Percentiles rank a stretch among this genome's conserved stretches.
phyloP scores from a whole-genome alignment of 2,113 vertebrate species.

The Hemicordylus capensis region DNA sequence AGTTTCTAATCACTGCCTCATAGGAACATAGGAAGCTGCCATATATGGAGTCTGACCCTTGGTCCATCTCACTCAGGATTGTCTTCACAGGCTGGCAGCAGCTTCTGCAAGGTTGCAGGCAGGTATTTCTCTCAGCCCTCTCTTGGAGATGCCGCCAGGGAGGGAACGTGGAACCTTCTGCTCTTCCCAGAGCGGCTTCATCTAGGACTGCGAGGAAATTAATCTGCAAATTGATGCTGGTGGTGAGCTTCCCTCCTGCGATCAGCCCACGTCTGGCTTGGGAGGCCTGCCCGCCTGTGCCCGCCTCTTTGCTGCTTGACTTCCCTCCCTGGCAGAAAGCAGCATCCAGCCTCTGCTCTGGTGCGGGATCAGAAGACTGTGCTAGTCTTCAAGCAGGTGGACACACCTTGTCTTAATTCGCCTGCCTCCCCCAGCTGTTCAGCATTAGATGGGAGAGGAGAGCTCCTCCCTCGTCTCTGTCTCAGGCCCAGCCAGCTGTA shows the following conservation, averaged over 20 bases:
- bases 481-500: conserved; percentile 3
- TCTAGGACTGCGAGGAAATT: no score
- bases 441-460: not conserved
- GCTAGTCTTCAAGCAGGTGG: conserved; percentile 20
- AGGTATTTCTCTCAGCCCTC: no score
- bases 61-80: no score
- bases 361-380: not conserved
- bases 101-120: no score
- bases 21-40: no score
- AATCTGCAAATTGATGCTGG: not conserved
- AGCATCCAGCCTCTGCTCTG: not conserved
- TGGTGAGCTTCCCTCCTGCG: no score
- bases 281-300: not conserved
- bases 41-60: no score
- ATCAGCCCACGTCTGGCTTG: not conserved
- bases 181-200: no score
- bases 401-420: not conserved
- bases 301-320: conserved; percentile 55
- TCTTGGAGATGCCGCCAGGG: no score
- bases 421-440: not conserved
- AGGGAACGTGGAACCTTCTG: no score
- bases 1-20: no score
- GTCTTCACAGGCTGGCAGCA: no score
- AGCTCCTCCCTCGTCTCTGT: not conserved
- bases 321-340: conserved; percentile 44